Percentiles rank a stretch among this genome's conserved stretches.
phyloP scores from a whole-genome alignment of 2,797 vertebrate species.

The Ctenopoma multispine region DNA sequence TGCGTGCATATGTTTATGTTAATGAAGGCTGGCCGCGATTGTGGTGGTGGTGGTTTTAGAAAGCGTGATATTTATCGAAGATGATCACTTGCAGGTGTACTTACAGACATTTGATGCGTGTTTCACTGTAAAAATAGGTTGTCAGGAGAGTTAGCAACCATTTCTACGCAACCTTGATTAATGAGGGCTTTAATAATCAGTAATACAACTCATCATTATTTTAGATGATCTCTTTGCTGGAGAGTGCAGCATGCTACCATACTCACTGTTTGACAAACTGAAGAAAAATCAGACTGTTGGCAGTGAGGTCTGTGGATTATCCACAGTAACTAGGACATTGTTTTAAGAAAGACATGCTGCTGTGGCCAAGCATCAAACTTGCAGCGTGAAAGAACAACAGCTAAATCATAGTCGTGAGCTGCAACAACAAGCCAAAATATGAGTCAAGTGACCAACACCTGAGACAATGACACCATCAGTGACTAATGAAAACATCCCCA shows the following conservation, averaged over 20 bases:
- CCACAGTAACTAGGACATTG: constrained; percentile 4
- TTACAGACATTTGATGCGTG: constrained; percentile 5
- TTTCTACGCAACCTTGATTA: too few relatives aligned
- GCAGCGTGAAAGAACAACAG: constrained; percentile 19
- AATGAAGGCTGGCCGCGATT: constrained; percentile 29
- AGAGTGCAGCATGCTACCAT: constrained; percentile 4
- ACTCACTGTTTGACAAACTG: not conserved
- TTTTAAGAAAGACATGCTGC: constrained; percentile 7
- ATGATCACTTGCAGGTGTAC: constrained; percentile 46
- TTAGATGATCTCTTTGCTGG: not conserved
- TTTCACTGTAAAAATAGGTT: constrained; percentile 21
- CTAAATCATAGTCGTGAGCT: not conserved
- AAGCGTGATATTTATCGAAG: constrained; percentile 27
- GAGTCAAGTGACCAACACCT: constrained; percentile 9
- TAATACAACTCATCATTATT: too few relatives aligned
- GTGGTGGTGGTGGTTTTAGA: constrained; percentile 2
- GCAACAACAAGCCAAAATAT: not conserved
- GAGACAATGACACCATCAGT: constrained; percentile 7
- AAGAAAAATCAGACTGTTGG: not conserved
- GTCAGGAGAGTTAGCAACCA: constrained; percentile 10
- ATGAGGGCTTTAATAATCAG: too few relatives aligned
- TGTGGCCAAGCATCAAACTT: constrained; percentile 14
- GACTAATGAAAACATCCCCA: constrained; percentile 16
- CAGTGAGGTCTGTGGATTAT: constrained; percentile 2
- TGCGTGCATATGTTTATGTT: constrained; percentile 32